Conservation (phyloP, 2,888 invertebrate genomes). For the Tineola bisselliella region DNA sequence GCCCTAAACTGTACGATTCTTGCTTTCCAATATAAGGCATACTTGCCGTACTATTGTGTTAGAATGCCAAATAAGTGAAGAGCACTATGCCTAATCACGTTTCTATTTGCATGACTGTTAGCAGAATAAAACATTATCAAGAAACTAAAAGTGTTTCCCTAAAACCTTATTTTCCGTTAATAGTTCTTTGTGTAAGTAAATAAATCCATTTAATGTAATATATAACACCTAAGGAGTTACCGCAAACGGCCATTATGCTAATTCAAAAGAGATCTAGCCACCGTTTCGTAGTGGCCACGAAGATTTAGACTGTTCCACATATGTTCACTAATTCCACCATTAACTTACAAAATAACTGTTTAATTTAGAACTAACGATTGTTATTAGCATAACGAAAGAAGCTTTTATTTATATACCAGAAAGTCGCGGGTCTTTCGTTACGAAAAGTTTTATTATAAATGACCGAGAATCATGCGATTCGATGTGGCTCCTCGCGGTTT, state of each 20-base stretch:
- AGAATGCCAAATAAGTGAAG: no score
- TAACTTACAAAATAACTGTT: not conserved
- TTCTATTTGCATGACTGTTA: no score
- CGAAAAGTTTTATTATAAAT: constrained; percentile 34
- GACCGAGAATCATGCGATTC: constrained; percentile 31
- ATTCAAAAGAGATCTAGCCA: not conserved
- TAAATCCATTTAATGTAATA: no score
- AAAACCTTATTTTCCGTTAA: no score
- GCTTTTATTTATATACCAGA: constrained; percentile 19
- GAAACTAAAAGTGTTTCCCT: no score
- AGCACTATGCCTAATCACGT: no score
- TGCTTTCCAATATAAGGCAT: no score
- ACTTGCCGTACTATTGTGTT: no score
- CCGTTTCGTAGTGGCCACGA: not conserved
- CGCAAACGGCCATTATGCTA: not conserved
- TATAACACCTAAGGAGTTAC: no score
- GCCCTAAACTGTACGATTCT: no score
- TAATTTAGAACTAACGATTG: constrained; percentile 5
- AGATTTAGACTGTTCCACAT: not conserved
- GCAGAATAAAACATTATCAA: no score
- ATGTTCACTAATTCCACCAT: constrained; percentile 1
- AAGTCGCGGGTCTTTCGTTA: constrained; percentile 14
- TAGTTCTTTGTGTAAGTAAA: no score
- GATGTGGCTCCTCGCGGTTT: constrained; percentile 14
- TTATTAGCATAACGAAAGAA: constrained; percentile 14